Evolutionary conservation across 2,888 invertebrate genomes (phyloP).

Genomic region (Tiliacea citrago): DNA sequence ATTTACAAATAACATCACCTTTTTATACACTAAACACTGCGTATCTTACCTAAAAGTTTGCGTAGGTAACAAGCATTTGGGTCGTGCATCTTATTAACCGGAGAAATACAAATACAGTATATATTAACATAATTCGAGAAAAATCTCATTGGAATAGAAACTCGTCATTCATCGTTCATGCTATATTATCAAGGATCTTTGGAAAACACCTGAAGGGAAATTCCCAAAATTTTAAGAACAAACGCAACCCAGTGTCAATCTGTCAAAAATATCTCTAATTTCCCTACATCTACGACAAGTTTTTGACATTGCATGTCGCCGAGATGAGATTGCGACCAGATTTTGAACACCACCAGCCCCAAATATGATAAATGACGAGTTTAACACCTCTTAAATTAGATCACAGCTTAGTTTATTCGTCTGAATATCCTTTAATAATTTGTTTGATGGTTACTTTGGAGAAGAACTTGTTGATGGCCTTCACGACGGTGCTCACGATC

Average conservation of each 20-base stretch:
- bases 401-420: constrained; percentile 32
- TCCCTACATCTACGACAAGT: neutral
- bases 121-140: constrained; percentile 14
- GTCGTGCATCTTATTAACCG: neutral
- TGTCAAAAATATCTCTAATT: neutral
- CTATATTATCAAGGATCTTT: neutral
- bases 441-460: constrained; percentile 73
- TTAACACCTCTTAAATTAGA: too few species aligned
- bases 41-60: constrained; percentile 11
- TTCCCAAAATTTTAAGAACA: neutral
- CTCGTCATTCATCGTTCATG: constrained; percentile 12
- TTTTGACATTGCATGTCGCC: neutral
- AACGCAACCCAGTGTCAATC: neutral
- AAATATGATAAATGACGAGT: neutral
- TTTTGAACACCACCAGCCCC: neutral
- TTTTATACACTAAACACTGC: constrained; percentile 4
- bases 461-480: constrained; percentile 87
- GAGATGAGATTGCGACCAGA: neutral
- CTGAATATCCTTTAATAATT: constrained; percentile 76
- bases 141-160: neutral
- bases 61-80: neutral
- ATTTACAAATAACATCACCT: constrained; percentile 26
- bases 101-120: constrained; percentile 13
- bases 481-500: constrained; percentile 82
- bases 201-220: neutral